Conservation (phyloP, 2,888 invertebrate species). For the Azorinus chamasolen region DNA sequence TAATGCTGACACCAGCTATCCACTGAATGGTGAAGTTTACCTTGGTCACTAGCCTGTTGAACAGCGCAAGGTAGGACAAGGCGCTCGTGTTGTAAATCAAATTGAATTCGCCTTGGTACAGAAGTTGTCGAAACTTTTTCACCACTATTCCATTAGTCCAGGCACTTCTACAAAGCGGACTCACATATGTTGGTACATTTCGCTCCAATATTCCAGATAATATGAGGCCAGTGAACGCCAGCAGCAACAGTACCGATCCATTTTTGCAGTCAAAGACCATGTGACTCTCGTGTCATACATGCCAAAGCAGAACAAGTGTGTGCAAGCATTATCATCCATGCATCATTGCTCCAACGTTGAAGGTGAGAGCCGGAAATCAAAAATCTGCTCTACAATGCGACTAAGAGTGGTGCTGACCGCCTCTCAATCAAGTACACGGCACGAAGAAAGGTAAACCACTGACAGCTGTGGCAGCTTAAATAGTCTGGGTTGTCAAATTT, state of each 20-base stretch:
- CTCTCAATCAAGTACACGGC: slow-evolving; percentile 2
- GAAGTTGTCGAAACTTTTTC: slow-evolving; percentile 3
- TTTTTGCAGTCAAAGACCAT: not conserved
- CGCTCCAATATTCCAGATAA: not conserved
- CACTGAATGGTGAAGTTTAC: slow-evolving; percentile 9
- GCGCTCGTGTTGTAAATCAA: slow-evolving; percentile 5
- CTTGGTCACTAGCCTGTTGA: slow-evolving; percentile 8
- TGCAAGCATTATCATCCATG: not conserved
- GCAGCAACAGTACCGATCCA: not conserved
- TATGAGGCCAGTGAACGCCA: slow-evolving; percentile 5
- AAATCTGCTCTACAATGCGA: slow-evolving; percentile 5
- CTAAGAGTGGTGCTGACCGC: slow-evolving; percentile 8
- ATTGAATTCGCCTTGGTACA: slow-evolving; percentile 9
- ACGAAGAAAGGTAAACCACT: slow-evolving; percentile 16
- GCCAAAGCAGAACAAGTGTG: slow-evolving; percentile 15
- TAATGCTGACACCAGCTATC: slow-evolving; percentile 5
- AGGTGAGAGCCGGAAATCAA: not conserved
- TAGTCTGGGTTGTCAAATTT: no score
- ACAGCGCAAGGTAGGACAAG: slow-evolving; percentile 14
- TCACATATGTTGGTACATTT: not conserved
- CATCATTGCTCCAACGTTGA: not conserved
- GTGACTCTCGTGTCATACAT: slow-evolving; percentile 12
- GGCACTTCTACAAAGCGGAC: not conserved
- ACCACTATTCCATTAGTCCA: slow-evolving; percentile 4
- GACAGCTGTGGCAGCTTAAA: slow-evolving; percentile 4